Evolutionary conservation across 2,113 vertebrate genomes (phyloP), one percentile per base, ranked within the genome.

Genomic region (Albula glossodonta): DNA sequence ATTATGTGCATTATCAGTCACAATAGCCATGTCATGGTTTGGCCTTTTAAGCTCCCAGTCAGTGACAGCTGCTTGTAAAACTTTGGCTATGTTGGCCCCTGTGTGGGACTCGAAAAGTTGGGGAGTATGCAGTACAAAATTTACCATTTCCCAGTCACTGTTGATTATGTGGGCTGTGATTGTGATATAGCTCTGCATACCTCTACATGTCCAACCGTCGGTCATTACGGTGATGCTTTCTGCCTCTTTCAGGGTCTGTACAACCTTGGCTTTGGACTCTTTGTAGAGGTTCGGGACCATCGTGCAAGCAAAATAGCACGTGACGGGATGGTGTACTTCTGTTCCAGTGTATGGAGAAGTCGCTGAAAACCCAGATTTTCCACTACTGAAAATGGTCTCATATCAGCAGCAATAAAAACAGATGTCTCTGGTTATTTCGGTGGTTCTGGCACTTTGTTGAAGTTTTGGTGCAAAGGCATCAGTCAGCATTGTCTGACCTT

Each of bases 201-300:
- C 74, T 56, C 84, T 85, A 12, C n/a, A 85, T 52, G 84, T 85
- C 84, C 70, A 85, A 25, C 84, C 84, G 49, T 85, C 74, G 48
- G 70, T 53, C 15, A 74, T 85, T 10, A 79, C 74, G 25, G 84
- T 70, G 10, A 85, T 49, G 41, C 74, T 41, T 74, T n/a, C 57
- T 31, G 82, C 60, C 83, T 50, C 9, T 3, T 60, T 60, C 17
- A 60, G 12, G 57, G 57, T 41, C 31, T 41, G 31, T 41, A 41
- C 31, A 41, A 41, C 31, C 31, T 41, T 41, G 31, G 31, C 31
- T 41, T 41, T 41, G 31, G 31, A 41, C 31, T 41, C 31, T 41
- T 41, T 41, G 31, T 41, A 41, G 31, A 41, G 31, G 31, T 41
- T 41, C 31, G 31, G 31, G 31, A 41, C 31, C 31, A 41, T 41